These are phyloP conservation scores for Vulpes vulpes DNA, from an alignment of 2,113 vertebrate genomes.

Conservation along the genomic window DNA sequence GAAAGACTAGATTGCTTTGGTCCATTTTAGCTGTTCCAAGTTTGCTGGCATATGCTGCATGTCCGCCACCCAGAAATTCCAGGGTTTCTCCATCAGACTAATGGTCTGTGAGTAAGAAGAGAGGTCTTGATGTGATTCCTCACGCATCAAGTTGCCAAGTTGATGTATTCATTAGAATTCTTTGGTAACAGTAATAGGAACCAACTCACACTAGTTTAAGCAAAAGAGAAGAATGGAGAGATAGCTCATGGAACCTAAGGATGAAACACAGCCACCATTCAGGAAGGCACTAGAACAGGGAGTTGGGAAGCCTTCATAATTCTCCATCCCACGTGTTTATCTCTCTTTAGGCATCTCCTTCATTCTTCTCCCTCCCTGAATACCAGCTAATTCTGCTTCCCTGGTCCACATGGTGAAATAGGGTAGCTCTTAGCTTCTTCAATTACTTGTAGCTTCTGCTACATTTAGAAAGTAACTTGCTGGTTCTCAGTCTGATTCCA, in stretches of 20 bases:
- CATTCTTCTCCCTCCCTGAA: background rate
- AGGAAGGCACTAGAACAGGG: background rate
- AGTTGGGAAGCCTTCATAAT: background rate
- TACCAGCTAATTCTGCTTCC: background rate
- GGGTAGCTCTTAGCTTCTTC: background rate
- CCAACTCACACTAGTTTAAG: background rate
- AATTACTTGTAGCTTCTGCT: background rate
- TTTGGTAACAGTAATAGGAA: constrained; percentile 14
- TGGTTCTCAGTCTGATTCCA: background rate
- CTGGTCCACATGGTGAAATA: background rate
- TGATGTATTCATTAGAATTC: background rate
- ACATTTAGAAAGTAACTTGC: background rate
- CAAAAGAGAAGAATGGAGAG: background rate
- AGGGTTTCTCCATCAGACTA: background rate
- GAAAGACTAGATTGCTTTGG: background rate
- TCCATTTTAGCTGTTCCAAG: background rate
- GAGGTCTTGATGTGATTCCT: background rate
- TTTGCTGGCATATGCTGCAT: background rate
- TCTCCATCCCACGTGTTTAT: background rate
- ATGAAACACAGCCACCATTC: background rate
- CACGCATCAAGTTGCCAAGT: background rate
- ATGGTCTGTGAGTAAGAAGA: constrained; percentile 12
- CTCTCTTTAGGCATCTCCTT: background rate
- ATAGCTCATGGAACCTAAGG: background rate
- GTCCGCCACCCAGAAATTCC: background rate